Conservation (phyloP, 2,797 vertebrate species). For the Botia almorhae region DNA sequence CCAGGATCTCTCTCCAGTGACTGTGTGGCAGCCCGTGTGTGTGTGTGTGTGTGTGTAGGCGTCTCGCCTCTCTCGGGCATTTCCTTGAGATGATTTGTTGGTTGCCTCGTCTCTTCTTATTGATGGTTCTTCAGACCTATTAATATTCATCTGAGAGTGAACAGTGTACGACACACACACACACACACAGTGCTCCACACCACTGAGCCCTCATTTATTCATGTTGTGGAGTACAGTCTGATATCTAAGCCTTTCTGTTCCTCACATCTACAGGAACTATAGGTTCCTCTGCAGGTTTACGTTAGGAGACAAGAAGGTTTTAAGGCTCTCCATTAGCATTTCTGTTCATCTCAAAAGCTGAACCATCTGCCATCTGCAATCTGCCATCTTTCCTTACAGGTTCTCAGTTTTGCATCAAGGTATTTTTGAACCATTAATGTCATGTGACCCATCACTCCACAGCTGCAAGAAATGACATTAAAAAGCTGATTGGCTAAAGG, state of each 20-base stretch:
- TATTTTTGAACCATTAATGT: no score
- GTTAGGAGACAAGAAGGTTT: slow-evolving; percentile 1
- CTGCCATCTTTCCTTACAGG: no score
- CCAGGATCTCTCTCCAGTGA: slow-evolving; percentile 4
- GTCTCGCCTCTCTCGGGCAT: slow-evolving; percentile 37
- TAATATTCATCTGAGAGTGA: slow-evolving; percentile 55
- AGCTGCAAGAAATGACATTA: no score
- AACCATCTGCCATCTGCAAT: no score
- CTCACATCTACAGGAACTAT: not conserved
- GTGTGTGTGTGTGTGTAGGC: not conserved
- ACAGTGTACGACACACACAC: slow-evolving; percentile 16
- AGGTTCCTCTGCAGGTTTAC: not conserved
- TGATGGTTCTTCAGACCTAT: slow-evolving; percentile 42
- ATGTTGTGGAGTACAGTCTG: slow-evolving; percentile 34
- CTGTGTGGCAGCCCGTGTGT: slow-evolving; percentile 19
- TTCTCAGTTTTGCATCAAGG: no score
- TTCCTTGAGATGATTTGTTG: slow-evolving; percentile 51
- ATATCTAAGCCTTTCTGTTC: slow-evolving; percentile 30
- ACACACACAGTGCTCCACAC: slow-evolving; percentile 40
- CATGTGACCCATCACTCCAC: no score
- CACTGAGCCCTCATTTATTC: slow-evolving; percentile 49
- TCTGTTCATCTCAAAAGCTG: no score
- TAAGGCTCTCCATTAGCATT: not conserved
- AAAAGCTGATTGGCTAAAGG: no score
- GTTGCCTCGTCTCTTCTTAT: slow-evolving; percentile 50